phyloP scores from a whole-genome alignment of 30 jellyfish, hydroid and myxozoan species.

The Clytia hemisphaerica region DNA sequence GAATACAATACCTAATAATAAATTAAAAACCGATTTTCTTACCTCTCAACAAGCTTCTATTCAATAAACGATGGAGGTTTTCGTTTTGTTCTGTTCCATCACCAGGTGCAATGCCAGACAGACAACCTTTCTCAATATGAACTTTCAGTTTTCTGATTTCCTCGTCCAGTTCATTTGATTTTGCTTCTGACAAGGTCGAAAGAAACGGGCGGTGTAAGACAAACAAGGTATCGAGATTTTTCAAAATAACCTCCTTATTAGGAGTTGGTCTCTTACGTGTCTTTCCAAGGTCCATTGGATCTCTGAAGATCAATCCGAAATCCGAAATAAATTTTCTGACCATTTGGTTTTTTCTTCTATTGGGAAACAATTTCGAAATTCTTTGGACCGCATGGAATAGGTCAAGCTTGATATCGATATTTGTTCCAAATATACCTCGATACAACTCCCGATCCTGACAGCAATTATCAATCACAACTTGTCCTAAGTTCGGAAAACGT shows the following conservation, averaged over 20 bases:
- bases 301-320: constrained; percentile 3
- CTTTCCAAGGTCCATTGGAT: background rate
- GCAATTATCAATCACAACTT: background rate
- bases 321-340: background rate
- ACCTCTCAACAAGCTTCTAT: too few relatives aligned
- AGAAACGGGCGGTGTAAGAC: background rate
- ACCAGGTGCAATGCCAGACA: constrained; percentile 6
- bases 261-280: background rate
- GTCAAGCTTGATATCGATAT: background rate
- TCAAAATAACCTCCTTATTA: background rate
- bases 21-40: too few relatives aligned
- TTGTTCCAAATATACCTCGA: background rate
- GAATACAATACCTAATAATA: too few relatives aligned
- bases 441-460: too few relatives aligned
- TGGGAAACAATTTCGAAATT: background rate
- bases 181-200: background rate
- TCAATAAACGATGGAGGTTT: too few relatives aligned
- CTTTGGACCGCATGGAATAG: constrained; percentile 25
- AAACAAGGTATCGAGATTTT: background rate
- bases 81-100: constrained; percentile 17
- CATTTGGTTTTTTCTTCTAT: too few relatives aligned
- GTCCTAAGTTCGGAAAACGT: background rate
- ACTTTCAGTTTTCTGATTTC: background rate
- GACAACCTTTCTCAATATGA: background rate
- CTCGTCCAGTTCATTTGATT: background rate